Conservation (phyloP, 2,113 vertebrate species). For the Willisornis vidua region DNA sequence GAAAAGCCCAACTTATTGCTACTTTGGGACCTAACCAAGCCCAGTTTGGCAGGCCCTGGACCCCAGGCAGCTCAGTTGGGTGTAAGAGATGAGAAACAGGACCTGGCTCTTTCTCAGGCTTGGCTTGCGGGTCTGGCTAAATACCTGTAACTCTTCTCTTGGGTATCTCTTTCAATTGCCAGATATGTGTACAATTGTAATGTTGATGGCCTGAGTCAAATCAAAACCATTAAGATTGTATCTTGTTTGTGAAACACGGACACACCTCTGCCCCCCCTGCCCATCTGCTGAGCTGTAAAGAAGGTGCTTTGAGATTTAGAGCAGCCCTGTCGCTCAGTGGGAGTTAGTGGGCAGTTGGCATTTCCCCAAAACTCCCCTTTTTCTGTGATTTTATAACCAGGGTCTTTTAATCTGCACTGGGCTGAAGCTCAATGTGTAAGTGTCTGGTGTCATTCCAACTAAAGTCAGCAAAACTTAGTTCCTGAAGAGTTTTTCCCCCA, state of each 20-base stretch:
- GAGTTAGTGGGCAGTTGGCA: background rate
- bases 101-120: background rate
- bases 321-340: background rate
- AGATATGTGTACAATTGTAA: rapidly evolving
- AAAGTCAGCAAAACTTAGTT: background rate
- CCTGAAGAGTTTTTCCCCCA: rapidly evolving
- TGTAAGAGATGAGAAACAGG: background rate
- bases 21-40: background rate
- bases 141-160: background rate
- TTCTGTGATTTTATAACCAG: background rate
- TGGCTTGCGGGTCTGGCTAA: background rate
- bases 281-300: background rate
- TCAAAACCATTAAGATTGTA: background rate
- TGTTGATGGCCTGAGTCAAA: background rate
- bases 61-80: background rate
- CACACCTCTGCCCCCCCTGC: background rate
- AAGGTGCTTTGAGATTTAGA: background rate
- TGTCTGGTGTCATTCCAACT: background rate
- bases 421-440: background rate
- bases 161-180: background rate
- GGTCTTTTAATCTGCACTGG: background rate
- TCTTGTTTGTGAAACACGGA: background rate
- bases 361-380: background rate
- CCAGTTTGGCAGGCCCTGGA: background rate
- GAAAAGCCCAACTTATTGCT: background rate